Conservation (phyloP, 2,888 invertebrate genomes). For the Scaptomyza parva region DNA sequence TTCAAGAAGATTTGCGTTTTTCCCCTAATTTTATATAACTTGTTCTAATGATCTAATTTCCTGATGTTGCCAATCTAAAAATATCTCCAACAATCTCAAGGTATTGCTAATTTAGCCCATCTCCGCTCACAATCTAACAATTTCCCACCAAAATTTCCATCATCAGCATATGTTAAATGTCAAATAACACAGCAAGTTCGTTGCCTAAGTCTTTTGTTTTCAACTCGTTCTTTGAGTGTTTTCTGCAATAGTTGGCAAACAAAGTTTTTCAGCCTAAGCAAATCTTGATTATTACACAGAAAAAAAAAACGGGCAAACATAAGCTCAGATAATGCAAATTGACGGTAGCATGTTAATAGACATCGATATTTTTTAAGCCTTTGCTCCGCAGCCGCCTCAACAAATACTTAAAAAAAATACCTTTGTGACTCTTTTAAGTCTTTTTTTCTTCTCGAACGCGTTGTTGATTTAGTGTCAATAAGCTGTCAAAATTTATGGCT, state of each 20-base stretch:
- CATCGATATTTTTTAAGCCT: conserved; percentile 50
- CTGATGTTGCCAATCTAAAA: background rate
- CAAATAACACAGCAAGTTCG: conserved; percentile 45
- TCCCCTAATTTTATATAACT: background rate
- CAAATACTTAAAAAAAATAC: conserved; percentile 46
- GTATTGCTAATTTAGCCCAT: background rate
- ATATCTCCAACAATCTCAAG: background rate
- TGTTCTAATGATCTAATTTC: background rate
- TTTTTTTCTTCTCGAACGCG: conserved; percentile 2
- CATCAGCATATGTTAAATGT: conserved; percentile 18
- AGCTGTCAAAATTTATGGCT: conserved; percentile 76
- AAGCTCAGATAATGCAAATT: conserved; percentile 45
- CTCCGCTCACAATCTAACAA: background rate
- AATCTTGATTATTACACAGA: conserved; percentile 7
- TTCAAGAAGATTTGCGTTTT: background rate
- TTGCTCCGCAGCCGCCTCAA: background rate
- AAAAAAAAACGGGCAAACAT: conserved; percentile 20
- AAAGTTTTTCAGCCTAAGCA: conserved; percentile 1
- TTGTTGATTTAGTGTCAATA: conserved; percentile 73
- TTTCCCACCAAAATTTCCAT: conserved; percentile 6
- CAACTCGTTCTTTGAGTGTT: conserved; percentile 12
- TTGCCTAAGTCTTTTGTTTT: conserved; percentile 72
- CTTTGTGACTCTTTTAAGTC: conserved; percentile 22
- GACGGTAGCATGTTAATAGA: conserved; percentile 68
- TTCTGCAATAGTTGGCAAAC: conserved; percentile 3